Evolutionary conservation across 2,113 vertebrate genomes (phyloP).

Genomic region (Tachycineta bicolor): DNA sequence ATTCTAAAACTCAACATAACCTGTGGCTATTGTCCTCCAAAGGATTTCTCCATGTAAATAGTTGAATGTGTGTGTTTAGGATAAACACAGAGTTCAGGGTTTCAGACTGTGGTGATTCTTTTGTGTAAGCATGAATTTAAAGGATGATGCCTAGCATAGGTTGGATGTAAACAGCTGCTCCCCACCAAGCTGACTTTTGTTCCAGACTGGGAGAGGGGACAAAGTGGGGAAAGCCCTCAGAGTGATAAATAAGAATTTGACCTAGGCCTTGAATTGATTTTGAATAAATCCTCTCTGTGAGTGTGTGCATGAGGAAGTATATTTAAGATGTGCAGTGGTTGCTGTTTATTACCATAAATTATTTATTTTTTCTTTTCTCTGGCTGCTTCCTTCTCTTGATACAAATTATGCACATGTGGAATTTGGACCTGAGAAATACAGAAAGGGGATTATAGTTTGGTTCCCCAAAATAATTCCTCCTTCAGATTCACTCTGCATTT

Average conservation of each 20-base stretch:
- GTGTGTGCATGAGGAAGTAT: not conserved
- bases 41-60: not conserved
- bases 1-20: not conserved
- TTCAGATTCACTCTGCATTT: not conserved
- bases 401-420: constrained; percentile 52
- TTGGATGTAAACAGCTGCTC: not conserved
- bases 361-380: constrained; percentile 32
- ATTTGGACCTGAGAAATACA: constrained; percentile 41
- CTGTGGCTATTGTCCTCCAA: not conserved
- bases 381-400: not conserved
- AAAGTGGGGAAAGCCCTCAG: not conserved
- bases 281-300: not conserved
- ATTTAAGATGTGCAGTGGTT: not conserved
- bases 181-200: not conserved
- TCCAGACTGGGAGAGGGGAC: not conserved
- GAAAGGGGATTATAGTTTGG: constrained; percentile 21
- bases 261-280: not conserved
- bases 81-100: not conserved
- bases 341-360: constrained; percentile 18
- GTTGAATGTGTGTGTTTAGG: not conserved
- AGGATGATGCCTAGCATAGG: not conserved
- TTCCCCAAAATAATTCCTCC: not conserved
- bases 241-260: not conserved
- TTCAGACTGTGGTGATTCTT: not conserved
- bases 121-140: not conserved